Conservation (phyloP, 2,113 vertebrate genomes). For the Etia nguti region DNA sequence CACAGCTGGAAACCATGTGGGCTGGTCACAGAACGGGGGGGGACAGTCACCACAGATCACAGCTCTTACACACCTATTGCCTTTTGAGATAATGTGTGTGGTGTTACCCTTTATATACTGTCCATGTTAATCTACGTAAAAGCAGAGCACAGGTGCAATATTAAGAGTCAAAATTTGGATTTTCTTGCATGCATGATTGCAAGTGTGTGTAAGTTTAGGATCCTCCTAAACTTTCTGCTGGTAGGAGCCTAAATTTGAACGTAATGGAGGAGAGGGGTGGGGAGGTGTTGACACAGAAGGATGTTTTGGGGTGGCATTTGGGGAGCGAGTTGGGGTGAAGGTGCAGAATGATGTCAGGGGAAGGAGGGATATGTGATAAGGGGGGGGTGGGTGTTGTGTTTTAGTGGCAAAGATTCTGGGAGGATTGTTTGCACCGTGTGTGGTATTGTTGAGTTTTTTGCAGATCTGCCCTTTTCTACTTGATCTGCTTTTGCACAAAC, state of each 20-base stretch:
- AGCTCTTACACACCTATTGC: constrained; percentile 23
- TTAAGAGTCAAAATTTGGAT: background rate
- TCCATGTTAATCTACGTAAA: background rate
- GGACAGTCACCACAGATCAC: background rate
- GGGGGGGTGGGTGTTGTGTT: constrained; percentile 1
- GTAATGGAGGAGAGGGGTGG: background rate
- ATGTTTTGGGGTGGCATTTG: constrained; percentile 67
- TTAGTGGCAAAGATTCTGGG: background rate
- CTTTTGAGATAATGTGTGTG: background rate
- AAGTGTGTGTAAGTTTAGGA: background rate
- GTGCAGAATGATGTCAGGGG: constrained; percentile 64
- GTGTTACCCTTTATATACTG: background rate
- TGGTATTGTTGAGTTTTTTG: background rate
- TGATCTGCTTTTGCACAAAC: constrained; percentile 18
- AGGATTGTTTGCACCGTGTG: background rate
- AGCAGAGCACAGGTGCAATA: background rate
- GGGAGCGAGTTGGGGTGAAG: constrained; percentile 42
- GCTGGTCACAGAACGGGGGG: background rate
- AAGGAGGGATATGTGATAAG: constrained; percentile 46
- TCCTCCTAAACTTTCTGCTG: background rate
- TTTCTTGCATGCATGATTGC: background rate
- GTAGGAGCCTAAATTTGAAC: background rate
- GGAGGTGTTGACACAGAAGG: constrained; percentile 65
- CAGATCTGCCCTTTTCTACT: background rate
- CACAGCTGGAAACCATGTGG: background rate